phyloP scores from a whole-genome alignment of 2,113 vertebrate genomes.

The Amazona guildingii region DNA sequence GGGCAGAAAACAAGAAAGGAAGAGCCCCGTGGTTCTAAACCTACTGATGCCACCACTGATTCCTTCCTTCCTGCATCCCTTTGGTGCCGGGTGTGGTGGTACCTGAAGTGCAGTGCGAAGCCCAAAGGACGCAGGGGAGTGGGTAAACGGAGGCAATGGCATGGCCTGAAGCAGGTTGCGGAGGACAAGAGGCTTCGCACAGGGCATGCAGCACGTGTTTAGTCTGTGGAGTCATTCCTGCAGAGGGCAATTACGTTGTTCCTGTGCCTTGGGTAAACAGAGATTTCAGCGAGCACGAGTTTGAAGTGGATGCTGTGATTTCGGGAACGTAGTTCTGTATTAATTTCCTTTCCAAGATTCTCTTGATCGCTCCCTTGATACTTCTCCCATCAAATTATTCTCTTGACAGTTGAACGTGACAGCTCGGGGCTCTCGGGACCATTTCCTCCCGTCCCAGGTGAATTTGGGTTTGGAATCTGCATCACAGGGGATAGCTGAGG shows the following conservation, averaged over 20 bases:
- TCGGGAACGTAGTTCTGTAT: not conserved
- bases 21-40: not conserved
- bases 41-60: accelerated
- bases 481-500: not conserved
- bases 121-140: accelerated
- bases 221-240: not conserved
- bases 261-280: not conserved
- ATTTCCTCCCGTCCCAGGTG: not conserved
- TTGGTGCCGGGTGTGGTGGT: not conserved
- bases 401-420: not conserved
- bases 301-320: not conserved
- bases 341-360: not conserved
- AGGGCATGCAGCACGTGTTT: not conserved
- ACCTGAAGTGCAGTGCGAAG: not conserved
- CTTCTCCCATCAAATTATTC: not conserved
- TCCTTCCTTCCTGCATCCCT: not conserved
- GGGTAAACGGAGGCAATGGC: not conserved
- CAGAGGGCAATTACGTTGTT: not conserved
- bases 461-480: not conserved
- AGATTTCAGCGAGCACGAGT: not conserved
- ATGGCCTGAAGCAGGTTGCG: accelerated
- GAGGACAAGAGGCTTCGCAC: not conserved
- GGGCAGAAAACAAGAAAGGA: not conserved
- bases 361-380: not conserved
- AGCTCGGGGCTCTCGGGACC: not conserved